Evolutionary conservation across 2,797 vertebrate species (phyloP), one percentile per base, ranked within the genome.

Genomic region (Remorina albescens): DNA sequence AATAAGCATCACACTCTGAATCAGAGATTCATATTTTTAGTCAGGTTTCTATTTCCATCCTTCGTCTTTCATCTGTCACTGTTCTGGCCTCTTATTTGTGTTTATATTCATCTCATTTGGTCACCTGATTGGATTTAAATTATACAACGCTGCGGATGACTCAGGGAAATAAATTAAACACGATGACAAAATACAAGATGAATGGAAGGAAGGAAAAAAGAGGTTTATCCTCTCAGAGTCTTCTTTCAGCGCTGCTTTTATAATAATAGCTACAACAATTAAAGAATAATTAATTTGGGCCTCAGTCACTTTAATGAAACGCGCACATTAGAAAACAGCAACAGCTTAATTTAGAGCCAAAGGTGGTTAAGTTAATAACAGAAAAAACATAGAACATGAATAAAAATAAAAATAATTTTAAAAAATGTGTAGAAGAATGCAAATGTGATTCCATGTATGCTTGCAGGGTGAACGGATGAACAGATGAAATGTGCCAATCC

Each of bases 231-330:
- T 44, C 49, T 16, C 36, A 8, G 44, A 73, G 15, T 21, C 15
- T 39, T 36, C 36, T 36, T 8, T 36, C 18, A 44, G 42, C 42
- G 21, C 19, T 4, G 6, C 18, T 26, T 4, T 7, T n/a, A 26
- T 28, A 44, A 26, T 28, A 44, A 19, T 1, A 42, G 18, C 61
- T 26, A 3, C 28, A 50, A 12, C 55, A 9, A 71, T 44, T n/a
- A n/a, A n/a, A n/a, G n/a, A 54, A 67, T 67, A 67, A 41, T 41
- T 68, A 18, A 66, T 63, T 50, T 28, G 1, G 23, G 19, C 12
- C 18, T 46, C 37, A 10, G 25, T 2, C 1, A 30, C 49, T 39
- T 10, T 13, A 12, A 9, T 3, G 4, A 2, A 26, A 19, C 4
- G 2, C n/a, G 8, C 0, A 49, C 18, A 2, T 16, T 6, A 6